These are phyloP conservation scores for Harpagifer antarcticus DNA, from an alignment of 2,797 vertebrate species.

Conservation along the genomic window DNA sequence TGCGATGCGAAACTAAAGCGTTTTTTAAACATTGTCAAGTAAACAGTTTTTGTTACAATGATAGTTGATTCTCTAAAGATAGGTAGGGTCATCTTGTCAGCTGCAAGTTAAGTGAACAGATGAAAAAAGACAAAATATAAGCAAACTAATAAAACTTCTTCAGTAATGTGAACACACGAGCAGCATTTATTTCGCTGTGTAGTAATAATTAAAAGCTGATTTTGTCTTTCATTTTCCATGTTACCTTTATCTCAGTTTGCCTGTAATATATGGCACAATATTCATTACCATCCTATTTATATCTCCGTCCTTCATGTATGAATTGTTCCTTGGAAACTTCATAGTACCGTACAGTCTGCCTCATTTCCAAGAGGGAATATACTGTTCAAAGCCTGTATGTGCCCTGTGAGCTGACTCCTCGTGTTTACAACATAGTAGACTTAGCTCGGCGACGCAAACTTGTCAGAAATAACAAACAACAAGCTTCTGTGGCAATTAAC, in stretches of 20 bases:
- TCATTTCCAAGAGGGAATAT: constrained; percentile 35
- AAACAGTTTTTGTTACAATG: background rate
- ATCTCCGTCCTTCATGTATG: constrained; percentile 6
- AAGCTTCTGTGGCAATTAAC: constrained; percentile 64
- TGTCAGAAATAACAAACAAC: constrained; percentile 62
- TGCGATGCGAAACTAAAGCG: background rate
- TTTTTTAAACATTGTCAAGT: constrained; percentile 12
- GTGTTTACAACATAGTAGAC: constrained; percentile 57
- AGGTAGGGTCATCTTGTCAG: background rate
- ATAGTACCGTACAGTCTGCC: background rate
- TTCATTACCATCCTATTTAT: background rate
- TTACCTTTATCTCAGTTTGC: background rate
- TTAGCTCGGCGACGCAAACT: constrained; percentile 47
- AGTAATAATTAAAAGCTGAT: background rate
- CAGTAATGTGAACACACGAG: background rate
- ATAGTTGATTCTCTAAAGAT: background rate
- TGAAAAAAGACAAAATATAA: background rate
- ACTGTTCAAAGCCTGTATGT: constrained; percentile 28
- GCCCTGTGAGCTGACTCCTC: constrained; percentile 41
- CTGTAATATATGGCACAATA: background rate
- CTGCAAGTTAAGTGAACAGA: background rate
- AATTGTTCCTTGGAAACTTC: constrained; percentile 2
- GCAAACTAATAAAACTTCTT: too few relatives aligned
- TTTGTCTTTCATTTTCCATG: background rate
- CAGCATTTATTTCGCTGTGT: background rate